Evolutionary conservation across 2,888 invertebrate species (phyloP).

Genomic region (Copidosoma aretas): DNA sequence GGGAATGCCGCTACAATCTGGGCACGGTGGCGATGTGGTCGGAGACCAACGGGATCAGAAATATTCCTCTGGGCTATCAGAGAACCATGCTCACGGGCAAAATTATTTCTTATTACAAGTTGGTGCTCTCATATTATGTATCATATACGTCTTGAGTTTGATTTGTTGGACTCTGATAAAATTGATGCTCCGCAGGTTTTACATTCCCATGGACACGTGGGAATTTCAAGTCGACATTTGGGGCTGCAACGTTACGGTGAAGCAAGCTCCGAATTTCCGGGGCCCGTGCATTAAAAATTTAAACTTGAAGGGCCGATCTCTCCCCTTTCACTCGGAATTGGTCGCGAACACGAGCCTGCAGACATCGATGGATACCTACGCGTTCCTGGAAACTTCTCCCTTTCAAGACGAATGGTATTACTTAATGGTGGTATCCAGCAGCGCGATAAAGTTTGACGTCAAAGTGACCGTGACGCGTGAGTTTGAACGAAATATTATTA

Average conservation of each 20-base stretch:
- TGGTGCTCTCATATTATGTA: too few relatives aligned
- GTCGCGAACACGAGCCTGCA: slow-evolving; percentile 53
- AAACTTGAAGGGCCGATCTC: slow-evolving; percentile 57
- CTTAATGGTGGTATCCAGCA: slow-evolving; percentile 61
- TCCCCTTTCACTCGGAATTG: slow-evolving; percentile 57
- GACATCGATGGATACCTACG: slow-evolving; percentile 51
- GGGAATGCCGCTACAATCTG: slow-evolving; percentile 64
- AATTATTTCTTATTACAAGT: slow-evolving; percentile 64
- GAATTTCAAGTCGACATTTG: slow-evolving; percentile 60
- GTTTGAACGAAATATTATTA: slow-evolving; percentile 14
- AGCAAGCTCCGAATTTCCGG: slow-evolving; percentile 43
- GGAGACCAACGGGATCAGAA: slow-evolving; percentile 59
- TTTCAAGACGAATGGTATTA: slow-evolving; percentile 64
- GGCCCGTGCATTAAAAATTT: slow-evolving; percentile 59
- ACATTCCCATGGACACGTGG: slow-evolving; percentile 62
- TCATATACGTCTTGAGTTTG: background rate
- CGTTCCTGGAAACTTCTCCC: slow-evolving; percentile 60
- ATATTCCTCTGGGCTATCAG: slow-evolving; percentile 59
- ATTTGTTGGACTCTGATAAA: background rate
- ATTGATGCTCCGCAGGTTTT: slow-evolving; percentile 56
- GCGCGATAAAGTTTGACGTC: slow-evolving; percentile 60
- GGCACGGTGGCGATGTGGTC: slow-evolving; percentile 65
- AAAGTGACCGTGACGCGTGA: slow-evolving; percentile 57
- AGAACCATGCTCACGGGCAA: slow-evolving; percentile 57
- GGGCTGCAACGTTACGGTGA: slow-evolving; percentile 59